Evolutionary conservation across 2,797 vertebrate genomes (phyloP), one percentile per base, ranked within the genome.

Genomic region (Lerista edwardsae): DNA sequence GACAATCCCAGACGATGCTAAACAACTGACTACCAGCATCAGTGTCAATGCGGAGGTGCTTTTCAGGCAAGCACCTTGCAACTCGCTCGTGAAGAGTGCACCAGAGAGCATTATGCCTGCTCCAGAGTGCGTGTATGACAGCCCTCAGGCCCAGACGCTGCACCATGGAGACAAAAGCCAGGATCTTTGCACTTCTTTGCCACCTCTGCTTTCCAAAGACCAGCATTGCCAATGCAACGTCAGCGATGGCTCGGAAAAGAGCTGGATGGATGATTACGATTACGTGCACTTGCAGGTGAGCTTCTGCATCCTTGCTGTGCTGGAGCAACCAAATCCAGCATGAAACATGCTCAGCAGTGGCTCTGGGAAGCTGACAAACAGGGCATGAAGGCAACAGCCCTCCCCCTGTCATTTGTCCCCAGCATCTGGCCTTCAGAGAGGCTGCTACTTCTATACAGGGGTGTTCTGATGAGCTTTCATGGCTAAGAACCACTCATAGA

Each of bases 221-320:
- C 97, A 97, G 87, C 96, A 96, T 47, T 95, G 96, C 65, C 97
- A 96, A 93, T 96, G 88, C 73, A 95, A 96, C 83, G 91, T 96
- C 94, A 97, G 96, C 0, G 97, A 98, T 61, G 95, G 96, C 91
- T 97, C 97, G 0, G 97, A 98, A n/a, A 98, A 97, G 79, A 99
- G 98, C 96, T 99, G 98, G 98, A 99, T 99, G 98, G 98, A 99
- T 87, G 98, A 99, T 78, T 99, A 99, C 0, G 98, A 99, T 44
- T 99, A 99, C 0, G 98, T 99, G 1, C 98, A 99, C 86, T 94
- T 99, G 64, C 98, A 99, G 98, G 98, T 99, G 87, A 91, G 93
- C 84, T 55, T 77, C 8, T 2, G 9, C 27, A 4, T 39, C 19
- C 51, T 55, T 11, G 0, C 41, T 73, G 78, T 75, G 19, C 64